Conservation (phyloP, 2,797 vertebrate genomes). For the Selene dorsalis region DNA sequence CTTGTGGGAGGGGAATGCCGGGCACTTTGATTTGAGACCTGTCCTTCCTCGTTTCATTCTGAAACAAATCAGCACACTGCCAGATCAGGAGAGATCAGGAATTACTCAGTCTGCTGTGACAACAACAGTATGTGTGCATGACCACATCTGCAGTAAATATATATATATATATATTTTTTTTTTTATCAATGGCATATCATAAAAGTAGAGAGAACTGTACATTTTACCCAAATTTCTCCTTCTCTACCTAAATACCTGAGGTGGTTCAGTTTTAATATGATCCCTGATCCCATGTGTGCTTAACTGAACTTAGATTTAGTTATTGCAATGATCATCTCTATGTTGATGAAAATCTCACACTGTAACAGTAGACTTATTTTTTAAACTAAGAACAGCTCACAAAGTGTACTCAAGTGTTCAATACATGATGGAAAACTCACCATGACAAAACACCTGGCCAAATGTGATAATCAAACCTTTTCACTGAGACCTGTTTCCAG, state of each 20-base stretch:
- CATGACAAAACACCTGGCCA: neutral
- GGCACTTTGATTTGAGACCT: constrained; percentile 72
- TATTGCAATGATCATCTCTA: neutral
- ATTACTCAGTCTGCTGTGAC: neutral
- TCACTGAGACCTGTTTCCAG: neutral
- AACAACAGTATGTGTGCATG: neutral
- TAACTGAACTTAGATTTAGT: too few species aligned
- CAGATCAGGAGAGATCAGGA: neutral
- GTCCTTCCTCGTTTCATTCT: constrained; percentile 88
- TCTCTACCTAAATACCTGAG: neutral
- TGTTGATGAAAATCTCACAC: neutral
- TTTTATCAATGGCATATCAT: too few species aligned
- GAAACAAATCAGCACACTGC: constrained; percentile 41
- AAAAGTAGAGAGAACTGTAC: neutral
- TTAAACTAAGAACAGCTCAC: neutral
- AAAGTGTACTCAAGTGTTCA: neutral
- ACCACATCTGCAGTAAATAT: too few species aligned
- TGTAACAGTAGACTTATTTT: neutral
- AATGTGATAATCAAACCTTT: constrained; percentile 7
- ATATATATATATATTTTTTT: too few species aligned
- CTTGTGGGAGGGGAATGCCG: constrained; percentile 69
- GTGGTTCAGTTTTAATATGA: too few species aligned
- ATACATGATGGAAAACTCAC: constrained; percentile 29
- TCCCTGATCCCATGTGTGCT: too few species aligned
- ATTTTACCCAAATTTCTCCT: neutral